These are phyloP conservation scores for Samia ricini DNA, from an alignment of 1,140 invertebrate genomes.

Conservation along the genomic window DNA sequence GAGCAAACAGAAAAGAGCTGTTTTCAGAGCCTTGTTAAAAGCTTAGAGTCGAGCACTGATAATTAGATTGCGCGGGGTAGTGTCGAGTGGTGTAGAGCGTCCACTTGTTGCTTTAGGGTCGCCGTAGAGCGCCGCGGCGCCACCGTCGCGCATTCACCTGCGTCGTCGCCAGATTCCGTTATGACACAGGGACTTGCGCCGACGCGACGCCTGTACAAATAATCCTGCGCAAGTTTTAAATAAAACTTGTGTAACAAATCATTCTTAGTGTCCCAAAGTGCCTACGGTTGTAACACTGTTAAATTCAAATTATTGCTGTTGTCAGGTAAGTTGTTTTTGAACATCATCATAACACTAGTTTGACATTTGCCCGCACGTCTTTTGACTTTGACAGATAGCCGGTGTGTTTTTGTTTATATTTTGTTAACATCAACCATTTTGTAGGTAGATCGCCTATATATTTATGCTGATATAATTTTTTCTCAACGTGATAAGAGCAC, in stretches of 20 bases:
- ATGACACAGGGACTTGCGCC: conserved; percentile 33
- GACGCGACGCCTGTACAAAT: conserved; percentile 32
- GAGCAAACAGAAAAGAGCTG: neutral
- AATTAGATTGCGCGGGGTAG: conserved; percentile 6
- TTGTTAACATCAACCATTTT: conserved; percentile 3
- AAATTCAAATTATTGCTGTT: neutral
- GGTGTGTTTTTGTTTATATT: conserved; percentile 53
- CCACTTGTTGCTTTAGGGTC: conserved; percentile 36
- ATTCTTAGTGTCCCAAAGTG: conserved; percentile 3
- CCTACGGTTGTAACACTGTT: conserved; percentile 1
- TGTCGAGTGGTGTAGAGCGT: conserved; percentile 28
- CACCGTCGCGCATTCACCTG: conserved; percentile 51
- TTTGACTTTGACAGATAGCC: conserved; percentile 51
- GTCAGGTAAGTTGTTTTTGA: conserved; percentile 26
- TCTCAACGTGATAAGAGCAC: conserved; percentile 6
- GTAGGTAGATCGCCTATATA: neutral
- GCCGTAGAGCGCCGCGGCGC: conserved; percentile 61
- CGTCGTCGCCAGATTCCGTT: conserved; percentile 43
- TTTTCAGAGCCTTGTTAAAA: neutral
- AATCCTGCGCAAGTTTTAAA: conserved; percentile 13
- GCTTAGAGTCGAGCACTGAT: neutral
- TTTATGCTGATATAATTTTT: neutral
- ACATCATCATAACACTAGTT: conserved; percentile 11
- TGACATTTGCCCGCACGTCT: conserved; percentile 31
- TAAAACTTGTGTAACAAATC: neutral